phyloP scores from a whole-genome alignment of 2,113 vertebrate genomes.

The Lanius collurio region DNA sequence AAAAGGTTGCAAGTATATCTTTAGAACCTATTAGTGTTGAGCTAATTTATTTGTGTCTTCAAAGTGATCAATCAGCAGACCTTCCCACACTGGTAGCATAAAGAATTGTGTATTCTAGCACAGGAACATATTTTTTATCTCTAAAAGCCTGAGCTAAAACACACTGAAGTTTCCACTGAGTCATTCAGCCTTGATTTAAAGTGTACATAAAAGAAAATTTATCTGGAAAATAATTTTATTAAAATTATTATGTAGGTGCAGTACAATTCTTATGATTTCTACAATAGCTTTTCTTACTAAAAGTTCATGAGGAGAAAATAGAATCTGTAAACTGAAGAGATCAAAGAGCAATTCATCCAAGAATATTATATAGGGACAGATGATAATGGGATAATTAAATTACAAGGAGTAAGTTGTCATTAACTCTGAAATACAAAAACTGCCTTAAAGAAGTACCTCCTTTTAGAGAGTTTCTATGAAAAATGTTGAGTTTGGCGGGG shows the following conservation, averaged over 20 bases:
- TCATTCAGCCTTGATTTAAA: neutral
- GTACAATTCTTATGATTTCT: neutral
- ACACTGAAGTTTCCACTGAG: neutral
- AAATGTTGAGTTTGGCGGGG: neutral
- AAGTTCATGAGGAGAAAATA: constrained; percentile 14
- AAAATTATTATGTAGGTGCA: neutral
- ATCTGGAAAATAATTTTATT: constrained; percentile 7
- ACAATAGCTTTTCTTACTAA: constrained; percentile 1
- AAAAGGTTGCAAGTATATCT: neutral
- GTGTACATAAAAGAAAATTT: neutral
- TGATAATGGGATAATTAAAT: neutral
- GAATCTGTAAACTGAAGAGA: neutral
- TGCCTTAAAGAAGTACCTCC: neutral
- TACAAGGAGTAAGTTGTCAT: neutral
- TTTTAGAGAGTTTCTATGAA: neutral
- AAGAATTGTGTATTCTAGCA: neutral
- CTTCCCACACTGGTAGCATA: neutral
- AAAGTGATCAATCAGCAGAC: neutral
- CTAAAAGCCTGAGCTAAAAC: neutral
- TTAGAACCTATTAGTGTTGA: neutral
- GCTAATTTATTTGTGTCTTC: neutral
- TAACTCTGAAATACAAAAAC: neutral
- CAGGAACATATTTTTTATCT: neutral
- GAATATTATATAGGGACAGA: neutral
- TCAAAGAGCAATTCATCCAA: neutral